Evolutionary conservation across 2,797 vertebrate species (phyloP).

Genomic region (Sebastes taczanowskii): DNA sequence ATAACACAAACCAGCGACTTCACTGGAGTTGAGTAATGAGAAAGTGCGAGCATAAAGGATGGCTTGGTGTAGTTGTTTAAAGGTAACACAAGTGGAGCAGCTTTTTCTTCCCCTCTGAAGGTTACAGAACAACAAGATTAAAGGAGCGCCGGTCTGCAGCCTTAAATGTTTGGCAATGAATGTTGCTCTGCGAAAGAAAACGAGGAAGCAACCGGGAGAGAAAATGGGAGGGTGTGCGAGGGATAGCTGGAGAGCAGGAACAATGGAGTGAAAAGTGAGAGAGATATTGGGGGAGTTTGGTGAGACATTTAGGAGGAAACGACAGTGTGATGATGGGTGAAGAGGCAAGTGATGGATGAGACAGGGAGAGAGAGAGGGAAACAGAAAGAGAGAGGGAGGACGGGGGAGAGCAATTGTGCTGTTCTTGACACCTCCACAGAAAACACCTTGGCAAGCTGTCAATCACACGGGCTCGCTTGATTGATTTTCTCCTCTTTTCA

Average conservation of each 20-base stretch:
- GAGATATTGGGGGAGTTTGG: constrained; percentile 66
- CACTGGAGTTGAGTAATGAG: constrained; percentile 48
- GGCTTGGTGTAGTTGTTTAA: constrained; percentile 53
- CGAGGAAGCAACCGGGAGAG: constrained; percentile 27
- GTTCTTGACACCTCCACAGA: constrained; percentile 84
- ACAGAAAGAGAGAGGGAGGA: constrained; percentile 53
- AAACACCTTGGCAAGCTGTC: constrained; percentile 84
- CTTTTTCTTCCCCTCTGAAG: constrained; percentile 69
- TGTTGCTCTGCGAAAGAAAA: constrained; percentile 61
- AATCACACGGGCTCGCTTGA: constrained; percentile 77
- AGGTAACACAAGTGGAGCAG: constrained; percentile 61
- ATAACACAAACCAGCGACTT: constrained; percentile 62
- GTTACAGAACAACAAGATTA: constrained; percentile 82
- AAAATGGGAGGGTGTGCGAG: constrained; percentile 43
- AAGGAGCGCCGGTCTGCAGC: constrained; percentile 76
- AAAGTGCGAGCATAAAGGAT: constrained; percentile 42
- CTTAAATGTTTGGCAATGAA: constrained; percentile 72
- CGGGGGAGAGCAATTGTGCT: constrained; percentile 77
- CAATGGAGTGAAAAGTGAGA: constrained; percentile 66
- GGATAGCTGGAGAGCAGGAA: constrained; percentile 52
- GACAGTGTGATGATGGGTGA: constrained; percentile 75
- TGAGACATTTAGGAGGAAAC: constrained; percentile 71
- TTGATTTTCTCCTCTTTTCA: constrained; percentile 85
- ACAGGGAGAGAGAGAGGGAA: constrained; percentile 52
- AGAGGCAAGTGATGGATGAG: constrained; percentile 81